Conservation (phyloP, 2,113 vertebrate genomes). For the Tachysurus fulvidraco region DNA sequence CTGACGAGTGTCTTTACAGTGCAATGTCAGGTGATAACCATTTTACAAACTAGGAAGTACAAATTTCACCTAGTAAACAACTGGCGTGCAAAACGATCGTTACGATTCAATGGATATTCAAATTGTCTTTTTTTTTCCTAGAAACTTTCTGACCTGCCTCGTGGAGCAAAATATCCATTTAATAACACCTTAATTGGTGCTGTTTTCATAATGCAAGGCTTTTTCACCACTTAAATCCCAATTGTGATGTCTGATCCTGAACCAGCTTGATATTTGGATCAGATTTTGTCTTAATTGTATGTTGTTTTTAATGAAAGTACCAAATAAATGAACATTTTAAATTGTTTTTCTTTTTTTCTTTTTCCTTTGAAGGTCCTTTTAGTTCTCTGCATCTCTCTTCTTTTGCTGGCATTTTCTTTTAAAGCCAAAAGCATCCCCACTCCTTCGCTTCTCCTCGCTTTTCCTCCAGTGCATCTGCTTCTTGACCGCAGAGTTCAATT, state of each 20-base stretch:
- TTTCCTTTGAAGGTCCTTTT: background rate
- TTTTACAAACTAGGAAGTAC: too few species aligned
- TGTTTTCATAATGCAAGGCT: background rate
- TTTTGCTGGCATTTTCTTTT: conserved; percentile 12
- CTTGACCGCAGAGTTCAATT: conserved; percentile 62
- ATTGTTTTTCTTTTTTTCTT: background rate
- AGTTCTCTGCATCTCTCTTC: background rate
- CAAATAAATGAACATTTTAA: background rate
- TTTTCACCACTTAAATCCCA: background rate
- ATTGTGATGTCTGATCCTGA: background rate
- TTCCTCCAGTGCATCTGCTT: conserved; percentile 36
- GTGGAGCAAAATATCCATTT: background rate
- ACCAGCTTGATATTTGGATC: background rate
- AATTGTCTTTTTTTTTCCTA: background rate
- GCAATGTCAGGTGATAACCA: background rate
- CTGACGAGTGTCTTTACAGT: background rate
- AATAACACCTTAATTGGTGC: background rate
- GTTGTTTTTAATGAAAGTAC: conserved; percentile 1
- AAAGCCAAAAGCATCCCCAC: conserved; percentile 12
- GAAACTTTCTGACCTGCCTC: background rate
- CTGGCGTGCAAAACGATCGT: background rate
- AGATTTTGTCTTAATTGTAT: background rate
- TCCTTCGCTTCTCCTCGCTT: conserved; percentile 16
- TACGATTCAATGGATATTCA: background rate
- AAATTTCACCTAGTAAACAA: background rate